Conservation (phyloP, 2,113 vertebrate species). For the Casuarius casuarius region DNA sequence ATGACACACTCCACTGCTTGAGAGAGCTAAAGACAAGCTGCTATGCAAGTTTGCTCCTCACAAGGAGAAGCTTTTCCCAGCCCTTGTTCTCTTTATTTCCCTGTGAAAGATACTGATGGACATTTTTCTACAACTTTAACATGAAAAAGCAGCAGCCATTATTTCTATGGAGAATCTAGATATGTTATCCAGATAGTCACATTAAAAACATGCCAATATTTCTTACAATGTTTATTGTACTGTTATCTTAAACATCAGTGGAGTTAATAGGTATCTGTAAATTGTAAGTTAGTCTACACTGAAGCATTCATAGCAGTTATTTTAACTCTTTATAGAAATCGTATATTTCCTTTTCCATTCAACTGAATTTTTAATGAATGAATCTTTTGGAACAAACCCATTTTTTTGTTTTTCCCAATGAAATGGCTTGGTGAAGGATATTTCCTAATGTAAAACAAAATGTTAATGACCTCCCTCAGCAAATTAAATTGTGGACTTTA, state of each 20-base stretch:
- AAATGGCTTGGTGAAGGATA: background rate
- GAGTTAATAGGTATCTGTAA: background rate
- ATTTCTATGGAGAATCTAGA: background rate
- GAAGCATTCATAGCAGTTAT: background rate
- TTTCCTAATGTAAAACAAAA: conserved; percentile 33
- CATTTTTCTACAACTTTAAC: background rate
- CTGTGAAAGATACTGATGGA: background rate
- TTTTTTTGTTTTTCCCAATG: background rate
- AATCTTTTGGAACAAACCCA: background rate
- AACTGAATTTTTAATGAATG: conserved; percentile 45
- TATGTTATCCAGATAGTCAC: background rate
- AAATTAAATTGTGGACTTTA: background rate
- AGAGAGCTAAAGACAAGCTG: background rate
- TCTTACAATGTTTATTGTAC: background rate
- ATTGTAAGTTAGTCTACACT: background rate
- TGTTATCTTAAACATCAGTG: background rate
- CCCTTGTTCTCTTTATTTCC: background rate
- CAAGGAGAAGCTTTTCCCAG: background rate
- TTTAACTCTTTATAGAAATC: background rate
- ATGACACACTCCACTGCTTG: conserved; percentile 20
- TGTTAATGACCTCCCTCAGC: background rate
- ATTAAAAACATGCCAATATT: conserved; percentile 6
- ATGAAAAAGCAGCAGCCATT: background rate
- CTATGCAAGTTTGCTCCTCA: background rate
- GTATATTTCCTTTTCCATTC: background rate